phyloP scores from a whole-genome alignment of 1,140 invertebrate genomes.

The Steinernema feltiae region DNA sequence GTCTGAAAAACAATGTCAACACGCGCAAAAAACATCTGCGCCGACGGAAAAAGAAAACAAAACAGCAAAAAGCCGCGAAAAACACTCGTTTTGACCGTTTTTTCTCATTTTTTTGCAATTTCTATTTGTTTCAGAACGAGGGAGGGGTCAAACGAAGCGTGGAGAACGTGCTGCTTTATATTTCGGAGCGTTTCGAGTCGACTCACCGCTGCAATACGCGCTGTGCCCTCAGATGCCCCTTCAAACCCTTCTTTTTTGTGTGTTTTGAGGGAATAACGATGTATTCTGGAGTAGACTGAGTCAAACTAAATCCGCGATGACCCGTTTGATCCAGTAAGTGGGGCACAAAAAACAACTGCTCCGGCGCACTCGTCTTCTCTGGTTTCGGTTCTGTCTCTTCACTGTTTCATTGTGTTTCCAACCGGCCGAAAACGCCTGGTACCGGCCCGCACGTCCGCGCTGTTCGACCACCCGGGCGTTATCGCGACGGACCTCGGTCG shows the following conservation, averaged over 20 bases:
- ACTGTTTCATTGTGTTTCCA: slow-evolving; percentile 13
- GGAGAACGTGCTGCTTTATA: no score
- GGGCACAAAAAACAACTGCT: slow-evolving; percentile 13
- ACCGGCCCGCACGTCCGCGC: slow-evolving; percentile 12
- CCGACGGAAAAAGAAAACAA: background rate
- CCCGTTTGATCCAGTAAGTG: background rate
- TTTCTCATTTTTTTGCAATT: background rate
- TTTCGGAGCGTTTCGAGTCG: no score
- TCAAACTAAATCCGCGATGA: background rate
- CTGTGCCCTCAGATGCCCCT: no score
- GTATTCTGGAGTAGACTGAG: no score
- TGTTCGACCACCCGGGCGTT: slow-evolving; percentile 13
- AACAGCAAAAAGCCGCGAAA: background rate
- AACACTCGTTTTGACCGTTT: background rate
- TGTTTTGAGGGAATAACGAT: no score
- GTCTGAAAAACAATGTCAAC: slow-evolving; percentile 1
- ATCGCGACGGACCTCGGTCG: slow-evolving; percentile 14
- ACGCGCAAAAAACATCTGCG: background rate
- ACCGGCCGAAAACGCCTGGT: slow-evolving; percentile 13
- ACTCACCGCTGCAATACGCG: no score
- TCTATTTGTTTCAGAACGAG: background rate
- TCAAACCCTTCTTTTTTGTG: no score
- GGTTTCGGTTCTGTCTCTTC: slow-evolving; percentile 11
- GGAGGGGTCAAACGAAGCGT: no score
- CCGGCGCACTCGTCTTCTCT: background rate